phyloP scores from a whole-genome alignment of 2,797 vertebrate species.

The Cryptoprocta ferox region DNA sequence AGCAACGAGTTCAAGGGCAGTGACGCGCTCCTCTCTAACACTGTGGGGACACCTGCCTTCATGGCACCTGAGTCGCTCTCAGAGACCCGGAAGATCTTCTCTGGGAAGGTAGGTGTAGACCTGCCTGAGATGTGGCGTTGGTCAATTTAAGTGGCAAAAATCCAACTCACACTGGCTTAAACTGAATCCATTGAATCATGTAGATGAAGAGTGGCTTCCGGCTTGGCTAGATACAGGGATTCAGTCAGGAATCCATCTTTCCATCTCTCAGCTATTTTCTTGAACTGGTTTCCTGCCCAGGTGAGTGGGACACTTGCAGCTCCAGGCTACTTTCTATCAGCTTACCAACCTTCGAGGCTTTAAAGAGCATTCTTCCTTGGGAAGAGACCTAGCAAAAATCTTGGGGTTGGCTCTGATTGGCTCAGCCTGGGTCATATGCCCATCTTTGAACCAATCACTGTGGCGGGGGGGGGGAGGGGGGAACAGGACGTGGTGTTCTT shows the following conservation, averaged over 20 bases:
- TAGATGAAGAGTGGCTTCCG: not conserved
- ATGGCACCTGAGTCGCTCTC: slow-evolving; percentile 97
- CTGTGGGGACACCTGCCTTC: slow-evolving; percentile 97
- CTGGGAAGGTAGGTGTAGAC: slow-evolving; percentile 93
- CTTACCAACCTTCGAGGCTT: not conserved
- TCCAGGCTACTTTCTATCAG: not conserved
- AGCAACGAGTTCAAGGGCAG: slow-evolving; percentile 98
- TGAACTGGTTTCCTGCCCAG: not conserved
- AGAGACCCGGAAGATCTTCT: slow-evolving; percentile 97
- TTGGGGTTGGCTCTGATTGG: not conserved
- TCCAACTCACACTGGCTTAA: not conserved
- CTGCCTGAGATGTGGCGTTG: not conserved
- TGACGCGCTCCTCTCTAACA: slow-evolving; percentile 96
- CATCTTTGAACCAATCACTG: not conserved
- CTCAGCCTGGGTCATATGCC: not conserved
- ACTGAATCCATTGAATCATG: not conserved
- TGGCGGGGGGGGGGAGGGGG: no score
- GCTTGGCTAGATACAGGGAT: not conserved
- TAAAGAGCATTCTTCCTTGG: not conserved
- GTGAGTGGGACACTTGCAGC: not conserved
- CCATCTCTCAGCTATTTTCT: not conserved
- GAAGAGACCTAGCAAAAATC: not conserved
- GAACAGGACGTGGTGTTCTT: not conserved
- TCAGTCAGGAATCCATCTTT: not conserved
- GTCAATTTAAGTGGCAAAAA: not conserved